phyloP scores from a whole-genome alignment of 2,797 vertebrate genomes.

The Darevskia nairensis region DNA sequence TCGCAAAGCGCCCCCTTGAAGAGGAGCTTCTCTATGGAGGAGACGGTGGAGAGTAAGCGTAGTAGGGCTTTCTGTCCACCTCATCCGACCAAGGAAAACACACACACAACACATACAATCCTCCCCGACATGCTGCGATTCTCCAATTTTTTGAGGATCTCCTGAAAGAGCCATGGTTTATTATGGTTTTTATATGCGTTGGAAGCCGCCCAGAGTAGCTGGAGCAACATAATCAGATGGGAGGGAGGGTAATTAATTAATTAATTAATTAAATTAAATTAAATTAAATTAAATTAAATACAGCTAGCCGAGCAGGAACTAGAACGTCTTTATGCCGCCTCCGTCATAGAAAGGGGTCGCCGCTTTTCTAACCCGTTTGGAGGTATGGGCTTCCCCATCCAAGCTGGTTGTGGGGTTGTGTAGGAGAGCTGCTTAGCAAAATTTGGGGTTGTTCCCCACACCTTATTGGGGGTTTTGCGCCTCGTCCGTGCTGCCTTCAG shows the following conservation, averaged over 20 bases:
- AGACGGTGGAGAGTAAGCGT: too few species aligned
- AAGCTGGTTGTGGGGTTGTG: not conserved
- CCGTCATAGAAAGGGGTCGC: too few species aligned
- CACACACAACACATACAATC: not conserved
- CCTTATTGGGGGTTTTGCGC: not conserved
- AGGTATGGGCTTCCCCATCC: not conserved
- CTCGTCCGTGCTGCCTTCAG: conserved; percentile 9
- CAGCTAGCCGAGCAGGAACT: not conserved
- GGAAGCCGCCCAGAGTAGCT: too few species aligned
- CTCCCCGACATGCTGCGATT: not conserved
- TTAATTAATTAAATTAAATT: too few species aligned
- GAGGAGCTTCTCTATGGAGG: too few species aligned
- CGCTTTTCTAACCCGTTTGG: not conserved
- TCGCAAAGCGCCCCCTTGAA: not conserved
- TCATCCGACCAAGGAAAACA: not conserved
- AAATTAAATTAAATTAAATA: too few species aligned
- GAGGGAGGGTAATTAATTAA: too few species aligned
- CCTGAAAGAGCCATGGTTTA: not conserved
- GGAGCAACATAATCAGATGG: too few species aligned
- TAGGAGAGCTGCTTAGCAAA: not conserved
- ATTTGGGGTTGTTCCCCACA: not conserved
- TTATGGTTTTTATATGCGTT: too few species aligned
- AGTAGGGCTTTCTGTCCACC: too few species aligned
- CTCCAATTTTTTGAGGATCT: not conserved
- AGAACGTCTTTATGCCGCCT: too few species aligned